phyloP scores from a whole-genome alignment of 1,140 invertebrate species.

The Ridgeia piscesae region DNA sequence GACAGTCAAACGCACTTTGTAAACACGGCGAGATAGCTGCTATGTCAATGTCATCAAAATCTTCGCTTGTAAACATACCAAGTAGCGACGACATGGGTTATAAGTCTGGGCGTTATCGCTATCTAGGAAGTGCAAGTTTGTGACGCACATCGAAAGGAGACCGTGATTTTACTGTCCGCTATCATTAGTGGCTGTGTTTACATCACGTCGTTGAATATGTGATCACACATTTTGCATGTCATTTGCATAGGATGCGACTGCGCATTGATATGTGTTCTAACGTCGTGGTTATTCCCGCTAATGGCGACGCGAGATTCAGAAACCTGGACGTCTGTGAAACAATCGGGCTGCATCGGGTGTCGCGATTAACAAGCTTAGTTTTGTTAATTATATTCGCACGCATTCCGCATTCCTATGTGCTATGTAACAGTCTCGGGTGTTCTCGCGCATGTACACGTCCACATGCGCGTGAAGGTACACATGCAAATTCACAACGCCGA shows the following conservation, averaged over 20 bases:
- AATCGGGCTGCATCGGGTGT: neutral
- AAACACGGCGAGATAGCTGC: neutral
- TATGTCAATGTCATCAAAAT: conserved; percentile 1
- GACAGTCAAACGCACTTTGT: neutral
- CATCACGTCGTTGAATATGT: neutral
- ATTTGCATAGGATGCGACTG: neutral
- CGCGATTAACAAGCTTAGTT: neutral
- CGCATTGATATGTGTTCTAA: neutral
- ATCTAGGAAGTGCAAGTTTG: neutral
- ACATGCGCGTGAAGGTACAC: neutral
- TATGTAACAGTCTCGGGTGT: neutral
- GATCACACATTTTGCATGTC: neutral
- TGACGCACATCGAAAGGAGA: neutral
- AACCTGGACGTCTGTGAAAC: neutral
- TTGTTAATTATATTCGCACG: neutral
- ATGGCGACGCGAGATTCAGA: neutral
- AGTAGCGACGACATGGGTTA: neutral
- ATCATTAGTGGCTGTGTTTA: neutral
- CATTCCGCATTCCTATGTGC: neutral
- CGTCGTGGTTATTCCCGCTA: neutral
- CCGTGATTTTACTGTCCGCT: neutral
- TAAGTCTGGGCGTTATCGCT: neutral
- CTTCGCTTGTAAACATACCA: neutral
- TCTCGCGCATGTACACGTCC: neutral
- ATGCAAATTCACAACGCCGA: neutral